Evolutionary conservation across 2,888 invertebrate species (phyloP), one percentile per base, ranked within the genome.

Genomic region (Drosophila peninsularis): DNA sequence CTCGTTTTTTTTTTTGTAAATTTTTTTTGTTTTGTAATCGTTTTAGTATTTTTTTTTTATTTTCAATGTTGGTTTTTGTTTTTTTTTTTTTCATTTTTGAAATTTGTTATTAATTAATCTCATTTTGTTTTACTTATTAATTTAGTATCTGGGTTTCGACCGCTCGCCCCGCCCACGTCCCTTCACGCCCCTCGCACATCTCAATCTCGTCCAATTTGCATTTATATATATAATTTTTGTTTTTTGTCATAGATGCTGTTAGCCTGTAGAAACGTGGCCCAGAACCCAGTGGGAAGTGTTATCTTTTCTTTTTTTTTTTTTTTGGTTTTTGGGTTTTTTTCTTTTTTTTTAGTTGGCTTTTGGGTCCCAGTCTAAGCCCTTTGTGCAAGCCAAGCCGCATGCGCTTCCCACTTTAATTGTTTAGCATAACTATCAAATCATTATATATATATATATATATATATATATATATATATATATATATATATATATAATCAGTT

Each of bases 41-140:
- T 90, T 88, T 90, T 78, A 82, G 88, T 85, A 72, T 87, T 62
- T 62, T 89, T 79, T 88, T 88, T 82, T 84, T 85, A 71, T 82
- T 88, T 73, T 85, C 71, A 80, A 72, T 84, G 67, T 73, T 45
- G 45, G 64, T 65, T 82, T 65, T 79, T 60, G 36, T 52, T 52
- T 53, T 73, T 77, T 67, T 66, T 58, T 57, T 47, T 21, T 58
- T 52, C 27, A 30, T 69, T 69, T 69, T 53, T 73, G 69, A 63
- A 86, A 90, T 90, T 86, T 74, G 78, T 87, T 71, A 84, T 78
- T 81, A 66, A 85, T 87, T 87, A 69, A 78, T 73, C 70, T 75
- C 83, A 47, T 47, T 47, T 71, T 69, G 49, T 68, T 85, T 80
- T 82, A 81, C 82, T 88, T 73, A 71, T 73, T 83, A 65, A 82